phyloP scores from a whole-genome alignment of 2,113 vertebrate genomes.

The Etheostoma cragini region DNA sequence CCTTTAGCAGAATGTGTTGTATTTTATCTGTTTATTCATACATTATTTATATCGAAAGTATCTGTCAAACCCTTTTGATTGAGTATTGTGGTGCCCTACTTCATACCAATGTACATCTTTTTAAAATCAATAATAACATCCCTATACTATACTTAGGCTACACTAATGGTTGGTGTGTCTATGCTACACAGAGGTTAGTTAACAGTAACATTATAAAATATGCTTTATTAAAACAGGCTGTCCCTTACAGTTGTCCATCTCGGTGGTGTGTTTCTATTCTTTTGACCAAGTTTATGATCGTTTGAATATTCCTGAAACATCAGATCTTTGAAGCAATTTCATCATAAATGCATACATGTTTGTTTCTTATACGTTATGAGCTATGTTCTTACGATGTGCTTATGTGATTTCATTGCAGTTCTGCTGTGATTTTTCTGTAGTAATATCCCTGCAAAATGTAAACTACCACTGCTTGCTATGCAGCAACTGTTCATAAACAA shows the following conservation, averaged over 20 bases:
- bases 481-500: neutral
- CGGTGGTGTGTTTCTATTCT: neutral
- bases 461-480: neutral
- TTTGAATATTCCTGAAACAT: neutral
- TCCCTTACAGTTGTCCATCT: neutral
- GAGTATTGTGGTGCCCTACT: too few species aligned
- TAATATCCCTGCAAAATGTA: neutral
- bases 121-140: neutral
- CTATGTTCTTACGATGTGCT: neutral
- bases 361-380: neutral
- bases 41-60: neutral
- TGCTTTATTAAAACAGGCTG: neutral
- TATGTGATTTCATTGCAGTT: neutral
- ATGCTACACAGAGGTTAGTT: neutral
- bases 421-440: neutral
- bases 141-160: neutral
- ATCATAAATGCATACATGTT: too few species aligned
- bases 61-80: too few species aligned
- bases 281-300: neutral
- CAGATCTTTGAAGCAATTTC: neutral
- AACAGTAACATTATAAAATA: neutral
- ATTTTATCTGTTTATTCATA: neutral
- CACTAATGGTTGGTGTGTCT: neutral
- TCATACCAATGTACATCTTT: neutral
- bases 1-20: neutral